Evolutionary conservation across 2,797 vertebrate genomes (phyloP), one percentile per base, ranked within the genome.

Genomic region (Parauchenoglanis ngamensis): DNA sequence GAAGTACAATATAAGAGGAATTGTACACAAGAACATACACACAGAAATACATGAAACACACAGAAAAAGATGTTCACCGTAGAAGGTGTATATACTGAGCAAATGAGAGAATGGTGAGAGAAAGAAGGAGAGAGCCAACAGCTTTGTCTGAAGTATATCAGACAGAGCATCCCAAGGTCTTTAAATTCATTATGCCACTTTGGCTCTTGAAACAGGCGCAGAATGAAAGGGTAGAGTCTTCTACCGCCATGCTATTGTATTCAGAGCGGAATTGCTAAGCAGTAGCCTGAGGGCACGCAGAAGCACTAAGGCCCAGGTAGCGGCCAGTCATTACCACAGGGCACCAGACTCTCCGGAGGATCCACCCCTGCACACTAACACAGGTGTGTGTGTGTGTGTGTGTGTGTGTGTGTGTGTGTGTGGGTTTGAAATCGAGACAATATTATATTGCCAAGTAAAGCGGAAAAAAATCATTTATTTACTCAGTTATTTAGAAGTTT

Each of bases 221-320:
- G 87, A 93, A 90, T 90, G 75, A 88, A 89, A 88, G 85, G 89
- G 84, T 88, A 87, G 82, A 89, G 92, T 88, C 92, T 90, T 89
- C 90, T 92, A 90, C 92, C 89, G 90, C 90, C 92, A 89, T 90
- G 31, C 83, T 82, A 94, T 94, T 95, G 94, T 95, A 95, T 95
- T 94, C 95, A 94, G 94, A 94, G 92, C 90, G 92, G 95, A 96
- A 96, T 96, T 94, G 94, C 91, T 95, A 95, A 96, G 94, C 93
- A 95, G 94, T 94, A 93, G 96, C 96, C 95, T n/a, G 91, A 94
- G 95, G 96, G 94, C 91, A 95, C 87, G 89, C 93, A 92, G 91
- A 92, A 84, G 76, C 85, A 72, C 79, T 84, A 82, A 77, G 93
- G 92, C 91, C 87, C 93, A 94, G 94, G 94, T 96, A 95, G 31